Evolutionary conservation across 2,888 invertebrate genomes (phyloP).

Genomic region (Tipula unca): DNA sequence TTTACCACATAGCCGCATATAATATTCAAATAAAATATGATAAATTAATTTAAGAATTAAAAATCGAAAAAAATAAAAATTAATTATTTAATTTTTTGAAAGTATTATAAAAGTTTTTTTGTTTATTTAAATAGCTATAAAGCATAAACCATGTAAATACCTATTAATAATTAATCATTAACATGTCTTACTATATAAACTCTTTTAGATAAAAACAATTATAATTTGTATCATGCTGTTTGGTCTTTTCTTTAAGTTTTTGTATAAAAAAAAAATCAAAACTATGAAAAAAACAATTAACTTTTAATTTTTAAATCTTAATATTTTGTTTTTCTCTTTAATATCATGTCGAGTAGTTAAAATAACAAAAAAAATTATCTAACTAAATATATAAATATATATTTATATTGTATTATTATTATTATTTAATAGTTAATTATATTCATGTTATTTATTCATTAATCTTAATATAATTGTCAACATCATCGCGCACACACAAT

Average conservation of each 20-base stretch:
- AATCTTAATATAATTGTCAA: conserved; percentile 19
- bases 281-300: conserved; percentile 2
- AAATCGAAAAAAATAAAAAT: background rate
- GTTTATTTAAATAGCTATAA: background rate
- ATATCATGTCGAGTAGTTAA: conserved; percentile 9
- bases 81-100: conserved; percentile 2
- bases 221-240: background rate
- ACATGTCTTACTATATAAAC: conserved; percentile 8
- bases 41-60: conserved; percentile 14
- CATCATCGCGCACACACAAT: background rate
- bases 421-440: conserved; percentile 15
- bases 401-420: background rate
- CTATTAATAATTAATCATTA: background rate
- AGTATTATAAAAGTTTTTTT: background rate
- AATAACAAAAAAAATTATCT: background rate
- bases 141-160: conserved; percentile 14
- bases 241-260: background rate
- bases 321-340: background rate
- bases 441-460: conserved; percentile 17
- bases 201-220: conserved; percentile 14
- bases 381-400: background rate
- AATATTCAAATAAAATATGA: background rate
- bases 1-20: background rate
- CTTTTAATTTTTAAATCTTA: conserved; percentile 14
- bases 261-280: background rate